Percentiles rank a stretch among this genome's conserved stretches.
phyloP scores from a whole-genome alignment of 2,888 invertebrate genomes.

The Oegoconia quadripuncta region DNA sequence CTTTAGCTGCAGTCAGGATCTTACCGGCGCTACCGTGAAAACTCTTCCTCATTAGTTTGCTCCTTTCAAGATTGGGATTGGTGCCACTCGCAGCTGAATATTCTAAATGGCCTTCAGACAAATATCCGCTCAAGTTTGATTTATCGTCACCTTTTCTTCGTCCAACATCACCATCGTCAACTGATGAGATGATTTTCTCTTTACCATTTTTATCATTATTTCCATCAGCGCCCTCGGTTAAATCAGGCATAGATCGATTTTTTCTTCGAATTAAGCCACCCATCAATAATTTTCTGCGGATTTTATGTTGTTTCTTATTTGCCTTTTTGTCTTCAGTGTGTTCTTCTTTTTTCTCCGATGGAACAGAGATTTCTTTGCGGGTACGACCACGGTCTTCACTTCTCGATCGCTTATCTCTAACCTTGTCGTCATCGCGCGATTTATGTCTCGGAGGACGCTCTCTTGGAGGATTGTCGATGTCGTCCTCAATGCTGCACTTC shows the following conservation, averaged over 20 bases:
- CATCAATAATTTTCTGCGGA: constrained; percentile 91
- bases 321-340: constrained; percentile 84
- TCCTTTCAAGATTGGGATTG: constrained; percentile 91
- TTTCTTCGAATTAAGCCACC: constrained; percentile 92
- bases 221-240: constrained; percentile 87
- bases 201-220: constrained; percentile 58
- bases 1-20: constrained; percentile 89
- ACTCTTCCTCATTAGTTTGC: constrained; percentile 93
- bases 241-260: constrained; percentile 94
- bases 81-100: constrained; percentile 82
- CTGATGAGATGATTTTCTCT: constrained; percentile 72
- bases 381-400: constrained; percentile 92
- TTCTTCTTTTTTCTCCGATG: constrained; percentile 82
- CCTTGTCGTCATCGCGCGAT: constrained; percentile 84
- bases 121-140: constrained; percentile 85
- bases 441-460: constrained; percentile 86
- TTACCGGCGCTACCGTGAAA: constrained; percentile 92
- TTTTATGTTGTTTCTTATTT: constrained; percentile 94
- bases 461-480: constrained; percentile 84
- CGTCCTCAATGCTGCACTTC: constrained; percentile 82
- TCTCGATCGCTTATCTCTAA: constrained; percentile 87
- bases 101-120: constrained; percentile 93
- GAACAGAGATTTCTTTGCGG: constrained; percentile 84
- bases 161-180: constrained; percentile 89
- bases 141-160: constrained; percentile 80